phyloP scores from a whole-genome alignment of 2,888 invertebrate species.

The Heliconius hortense region DNA sequence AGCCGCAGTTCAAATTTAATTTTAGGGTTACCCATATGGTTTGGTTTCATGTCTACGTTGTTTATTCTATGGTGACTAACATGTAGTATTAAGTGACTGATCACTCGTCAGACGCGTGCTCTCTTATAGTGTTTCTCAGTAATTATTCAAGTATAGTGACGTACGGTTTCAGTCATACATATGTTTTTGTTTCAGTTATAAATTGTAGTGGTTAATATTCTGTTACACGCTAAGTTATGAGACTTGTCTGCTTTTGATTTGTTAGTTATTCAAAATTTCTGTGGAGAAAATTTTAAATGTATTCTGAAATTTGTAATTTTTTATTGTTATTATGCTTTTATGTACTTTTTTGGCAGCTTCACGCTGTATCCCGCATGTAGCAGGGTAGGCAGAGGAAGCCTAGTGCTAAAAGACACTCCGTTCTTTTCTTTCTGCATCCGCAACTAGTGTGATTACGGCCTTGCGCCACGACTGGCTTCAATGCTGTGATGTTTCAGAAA shows the following conservation, averaged over 20 bases:
- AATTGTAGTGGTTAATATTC: not conserved
- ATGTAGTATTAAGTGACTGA: constrained; percentile 36
- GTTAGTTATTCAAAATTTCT: not conserved
- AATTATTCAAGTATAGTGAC: constrained; percentile 34
- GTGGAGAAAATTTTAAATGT: not conserved
- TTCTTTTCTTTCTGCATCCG: too few species aligned
- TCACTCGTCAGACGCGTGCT: constrained; percentile 36
- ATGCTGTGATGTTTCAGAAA: not conserved
- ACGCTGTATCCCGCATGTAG: too few species aligned
- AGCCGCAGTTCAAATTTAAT: constrained; percentile 23
- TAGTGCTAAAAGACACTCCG: too few species aligned
- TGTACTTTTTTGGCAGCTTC: too few species aligned
- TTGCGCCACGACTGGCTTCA: too few species aligned
- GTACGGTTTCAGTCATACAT: constrained; percentile 25
- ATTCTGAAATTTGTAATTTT: not conserved
- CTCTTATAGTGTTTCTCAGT: constrained; percentile 29
- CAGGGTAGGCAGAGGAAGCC: too few species aligned
- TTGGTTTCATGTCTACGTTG: constrained; percentile 15
- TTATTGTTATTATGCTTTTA: too few species aligned
- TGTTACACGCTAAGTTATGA: not conserved
- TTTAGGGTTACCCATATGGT: constrained; percentile 18
- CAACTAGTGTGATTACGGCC: too few species aligned
- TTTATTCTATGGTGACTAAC: constrained; percentile 31
- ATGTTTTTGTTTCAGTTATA: constrained; percentile 21
- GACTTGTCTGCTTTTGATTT: not conserved